These are phyloP conservation scores for Sandelia bainsii DNA, from an alignment of 2,797 vertebrate genomes.

Conservation along the genomic window DNA sequence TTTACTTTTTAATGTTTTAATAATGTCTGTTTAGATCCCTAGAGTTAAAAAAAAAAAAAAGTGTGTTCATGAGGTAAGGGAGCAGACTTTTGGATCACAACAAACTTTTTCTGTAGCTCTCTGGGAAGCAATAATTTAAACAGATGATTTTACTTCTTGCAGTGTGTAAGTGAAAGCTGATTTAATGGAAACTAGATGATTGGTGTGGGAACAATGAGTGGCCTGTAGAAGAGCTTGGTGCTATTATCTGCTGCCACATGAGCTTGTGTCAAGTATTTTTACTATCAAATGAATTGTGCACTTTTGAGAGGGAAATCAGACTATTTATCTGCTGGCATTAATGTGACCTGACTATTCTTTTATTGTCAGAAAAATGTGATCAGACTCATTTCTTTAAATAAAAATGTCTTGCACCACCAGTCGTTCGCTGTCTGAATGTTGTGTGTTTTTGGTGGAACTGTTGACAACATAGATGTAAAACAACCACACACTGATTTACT, in stretches of 20 bases:
- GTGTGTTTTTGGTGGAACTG: too few species aligned
- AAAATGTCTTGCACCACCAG: neutral
- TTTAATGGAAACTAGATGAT: neutral
- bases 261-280: slow-evolving; percentile 27
- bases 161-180: neutral
- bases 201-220: neutral
- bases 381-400: slow-evolving; percentile 29
- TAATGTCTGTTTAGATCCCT: neutral
- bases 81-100: neutral
- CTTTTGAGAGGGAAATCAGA: slow-evolving; percentile 27
- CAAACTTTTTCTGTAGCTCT: neutral
- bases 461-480: too few species aligned
- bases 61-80: neutral
- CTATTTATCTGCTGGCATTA: slow-evolving; percentile 39
- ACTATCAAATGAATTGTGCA: slow-evolving; percentile 7
- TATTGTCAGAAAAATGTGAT: slow-evolving; percentile 10
- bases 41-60: neutral
- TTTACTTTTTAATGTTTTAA: neutral
- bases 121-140: slow-evolving; percentile 11
- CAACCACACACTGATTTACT: too few species aligned
- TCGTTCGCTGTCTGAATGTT: too few species aligned
- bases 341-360: slow-evolving; percentile 30
- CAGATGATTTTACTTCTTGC: neutral
- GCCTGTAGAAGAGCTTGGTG: neutral
- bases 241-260: neutral